Evolutionary conservation across 2,888 invertebrate genomes (phyloP).

Genomic region (Chymomyza amoena): DNA sequence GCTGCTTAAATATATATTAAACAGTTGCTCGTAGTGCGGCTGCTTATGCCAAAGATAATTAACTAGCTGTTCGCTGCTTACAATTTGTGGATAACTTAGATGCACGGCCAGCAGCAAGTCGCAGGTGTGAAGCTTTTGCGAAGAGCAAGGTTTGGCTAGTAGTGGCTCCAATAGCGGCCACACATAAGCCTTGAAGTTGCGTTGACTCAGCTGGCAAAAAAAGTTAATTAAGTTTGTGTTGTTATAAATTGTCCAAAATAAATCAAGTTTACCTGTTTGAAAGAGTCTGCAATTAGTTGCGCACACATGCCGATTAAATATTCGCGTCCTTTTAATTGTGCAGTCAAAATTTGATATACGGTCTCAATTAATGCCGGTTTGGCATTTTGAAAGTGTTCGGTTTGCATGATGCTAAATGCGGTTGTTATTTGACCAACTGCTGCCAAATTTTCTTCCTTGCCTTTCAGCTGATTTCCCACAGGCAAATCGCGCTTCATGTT

Average conservation of each 20-base stretch:
- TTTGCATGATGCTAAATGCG: slow-evolving; percentile 27
- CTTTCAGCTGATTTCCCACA: slow-evolving; percentile 25
- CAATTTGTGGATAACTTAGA: slow-evolving; percentile 22
- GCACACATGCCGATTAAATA: slow-evolving; percentile 38
- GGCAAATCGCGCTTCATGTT: slow-evolving; percentile 36
- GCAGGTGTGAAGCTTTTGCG: slow-evolving; percentile 19
- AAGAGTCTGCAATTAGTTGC: slow-evolving; percentile 35
- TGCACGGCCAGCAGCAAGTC: slow-evolving; percentile 43
- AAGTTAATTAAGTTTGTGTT: not conserved
- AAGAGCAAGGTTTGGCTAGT: slow-evolving; percentile 31
- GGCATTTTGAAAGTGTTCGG: slow-evolving; percentile 18
- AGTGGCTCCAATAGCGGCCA: slow-evolving; percentile 41
- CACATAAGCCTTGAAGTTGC: slow-evolving; percentile 22
- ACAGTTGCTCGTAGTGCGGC: slow-evolving; percentile 35
- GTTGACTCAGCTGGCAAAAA: slow-evolving; percentile 8
- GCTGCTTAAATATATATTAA: slow-evolving; percentile 37
- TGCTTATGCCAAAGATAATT: slow-evolving; percentile 36
- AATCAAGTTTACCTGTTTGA: slow-evolving; percentile 24
- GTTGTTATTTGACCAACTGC: slow-evolving; percentile 51
- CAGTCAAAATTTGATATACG: slow-evolving; percentile 36
- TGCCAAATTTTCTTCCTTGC: slow-evolving; percentile 53
- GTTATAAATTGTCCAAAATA: not conserved
- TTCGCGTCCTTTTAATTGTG: slow-evolving; percentile 46
- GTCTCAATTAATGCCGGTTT: slow-evolving; percentile 14
- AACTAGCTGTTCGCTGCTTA: slow-evolving; percentile 25